Base-by-base conservation (phyloP, 2,113 vertebrate species). In the Probosciger aterrimus region DNA sequence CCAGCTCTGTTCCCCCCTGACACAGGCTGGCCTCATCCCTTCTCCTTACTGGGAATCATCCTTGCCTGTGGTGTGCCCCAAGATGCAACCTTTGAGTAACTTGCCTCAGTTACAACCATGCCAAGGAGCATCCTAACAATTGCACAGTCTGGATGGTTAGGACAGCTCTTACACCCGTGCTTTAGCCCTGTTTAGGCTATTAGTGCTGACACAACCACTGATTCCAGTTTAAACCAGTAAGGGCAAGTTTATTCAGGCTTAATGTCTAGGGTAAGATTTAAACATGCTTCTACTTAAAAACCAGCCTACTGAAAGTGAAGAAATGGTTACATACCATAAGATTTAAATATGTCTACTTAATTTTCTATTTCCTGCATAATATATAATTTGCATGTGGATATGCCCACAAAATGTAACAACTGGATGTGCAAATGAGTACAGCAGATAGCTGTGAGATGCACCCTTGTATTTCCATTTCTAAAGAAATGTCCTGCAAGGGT, bases 91-190 rank as follows among this genome's bases (percentile, higher is more conserved):
- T 77, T 57, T 62, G 33, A 62, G 27, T 27, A 93, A 30, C 19
- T 31, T 79, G 37, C 22, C 70, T 46, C 83, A 23, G 8, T 49
- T 75, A 59, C 44, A 62, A 1, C 14, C 2, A 0, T 0, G 2
- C 22, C 17, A 30, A 47, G 23, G 11, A 55, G 4, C 33, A 27
- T 1, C 2, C 30, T 25, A 52, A 70, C 3, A 2, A 31, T 1
- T 44, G 37, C 44, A 65, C 16, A 22, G 19, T 22, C 55, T 30
- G 35, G 23, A 50, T 19, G 53, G 28, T 25, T 47, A 55, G 25
- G 39, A 69, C 27, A 37, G 14, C 41, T 35, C 43, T 37, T 63
- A 33, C 18, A 71, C 11, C 24, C 24, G 3, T 25, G 19, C 18
- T 15, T 82, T 41, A 59, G 11, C 4, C 7, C 19, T 64, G 8